Evolutionary conservation across 2,113 vertebrate species (phyloP).

Genomic region (Python bivittatus): DNA sequence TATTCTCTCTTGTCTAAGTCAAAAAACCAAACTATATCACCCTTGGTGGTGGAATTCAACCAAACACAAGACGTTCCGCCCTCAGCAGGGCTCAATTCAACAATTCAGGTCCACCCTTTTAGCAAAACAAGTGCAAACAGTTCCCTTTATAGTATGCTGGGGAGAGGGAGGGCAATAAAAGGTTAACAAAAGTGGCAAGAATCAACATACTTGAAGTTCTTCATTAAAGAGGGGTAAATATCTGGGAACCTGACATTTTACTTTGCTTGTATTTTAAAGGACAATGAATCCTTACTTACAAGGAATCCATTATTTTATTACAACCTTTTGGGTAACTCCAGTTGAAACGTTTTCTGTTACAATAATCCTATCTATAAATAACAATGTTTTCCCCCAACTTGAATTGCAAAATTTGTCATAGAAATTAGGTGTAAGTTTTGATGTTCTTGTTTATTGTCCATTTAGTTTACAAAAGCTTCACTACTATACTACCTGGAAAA

Average conservation of each 20-base stretch:
- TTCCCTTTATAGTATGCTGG: slow-evolving; percentile 47
- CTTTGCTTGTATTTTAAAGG: slow-evolving; percentile 3
- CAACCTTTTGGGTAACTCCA: slow-evolving; percentile 15
- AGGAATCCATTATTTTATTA: not conserved
- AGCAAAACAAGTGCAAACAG: slow-evolving; percentile 55
- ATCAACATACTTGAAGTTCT: slow-evolving; percentile 47
- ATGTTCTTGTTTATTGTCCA: not conserved
- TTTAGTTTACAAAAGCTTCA: not conserved
- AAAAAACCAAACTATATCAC: slow-evolving; percentile 30
- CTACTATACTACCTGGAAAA: not conserved
- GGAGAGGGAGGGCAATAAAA: slow-evolving; percentile 33
- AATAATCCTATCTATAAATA: not conserved
- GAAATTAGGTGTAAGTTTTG: not conserved
- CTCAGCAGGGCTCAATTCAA: slow-evolving; percentile 49
- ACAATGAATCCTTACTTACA: slow-evolving; percentile 35
- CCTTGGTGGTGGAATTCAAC: slow-evolving; percentile 30
- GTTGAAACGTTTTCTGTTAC: not conserved
- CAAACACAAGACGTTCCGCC: slow-evolving; percentile 43
- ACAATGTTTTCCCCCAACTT: not conserved
- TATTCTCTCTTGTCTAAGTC: slow-evolving; percentile 41
- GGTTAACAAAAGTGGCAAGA: slow-evolving; percentile 61
- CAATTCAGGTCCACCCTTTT: slow-evolving; percentile 49
- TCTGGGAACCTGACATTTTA: not conserved
- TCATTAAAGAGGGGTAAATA: not conserved
- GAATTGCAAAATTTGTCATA: not conserved